Evolutionary conservation across 2,113 vertebrate species (phyloP).

Genomic region (Ophiodon elongatus): DNA sequence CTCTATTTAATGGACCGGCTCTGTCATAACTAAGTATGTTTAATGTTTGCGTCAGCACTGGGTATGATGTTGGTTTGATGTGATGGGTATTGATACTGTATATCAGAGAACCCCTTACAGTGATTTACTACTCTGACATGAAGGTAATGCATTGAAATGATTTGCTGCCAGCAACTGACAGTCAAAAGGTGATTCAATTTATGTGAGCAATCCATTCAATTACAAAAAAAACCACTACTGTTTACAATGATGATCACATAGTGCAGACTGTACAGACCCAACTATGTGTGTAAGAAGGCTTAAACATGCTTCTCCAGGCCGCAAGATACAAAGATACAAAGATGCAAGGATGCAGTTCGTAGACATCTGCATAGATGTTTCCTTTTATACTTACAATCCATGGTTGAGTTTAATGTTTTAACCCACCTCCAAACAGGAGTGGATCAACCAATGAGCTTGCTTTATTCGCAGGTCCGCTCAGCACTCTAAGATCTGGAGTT

Average conservation of each 20-base stretch:
- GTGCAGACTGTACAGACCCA: neutral
- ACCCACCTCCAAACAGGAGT: neutral
- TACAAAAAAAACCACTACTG: neutral
- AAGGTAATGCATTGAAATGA: conserved; percentile 10
- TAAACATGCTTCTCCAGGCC: neutral
- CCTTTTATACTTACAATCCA: too few relatives aligned
- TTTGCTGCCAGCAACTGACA: neutral
- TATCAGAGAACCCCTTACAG: neutral
- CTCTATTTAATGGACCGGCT: neutral
- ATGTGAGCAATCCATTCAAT: conserved; percentile 5
- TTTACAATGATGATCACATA: neutral
- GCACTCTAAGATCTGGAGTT: neutral
- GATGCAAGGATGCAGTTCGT: neutral
- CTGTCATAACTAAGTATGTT: neutral
- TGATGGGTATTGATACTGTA: conserved; percentile 8
- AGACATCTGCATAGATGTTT: neutral
- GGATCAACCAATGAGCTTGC: neutral
- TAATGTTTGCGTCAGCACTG: neutral
- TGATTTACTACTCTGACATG: conserved; percentile 10
- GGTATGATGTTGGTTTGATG: neutral
- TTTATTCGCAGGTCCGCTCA: neutral
- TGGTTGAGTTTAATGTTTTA: neutral
- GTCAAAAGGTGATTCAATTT: conserved; percentile 16
- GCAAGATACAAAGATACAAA: neutral
- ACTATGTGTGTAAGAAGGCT: neutral